Base-by-base conservation (phyloP, 2,888 invertebrate species). In the Chesias legatella region DNA sequence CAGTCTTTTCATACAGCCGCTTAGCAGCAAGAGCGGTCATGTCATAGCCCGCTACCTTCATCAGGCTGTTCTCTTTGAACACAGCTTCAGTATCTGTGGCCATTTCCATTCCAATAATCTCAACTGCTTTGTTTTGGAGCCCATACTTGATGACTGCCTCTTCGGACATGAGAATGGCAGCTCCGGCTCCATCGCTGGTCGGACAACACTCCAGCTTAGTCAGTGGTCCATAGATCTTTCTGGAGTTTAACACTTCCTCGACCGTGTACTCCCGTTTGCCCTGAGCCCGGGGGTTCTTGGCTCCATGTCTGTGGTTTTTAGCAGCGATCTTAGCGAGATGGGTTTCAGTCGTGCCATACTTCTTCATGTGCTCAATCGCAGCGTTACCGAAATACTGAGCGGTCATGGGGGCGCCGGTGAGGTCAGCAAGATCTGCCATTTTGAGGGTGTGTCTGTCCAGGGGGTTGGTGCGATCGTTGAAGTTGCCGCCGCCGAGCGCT, bases 191-290 rank as follows among this genome's bases (percentile, higher is more conserved):
- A 82, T 99, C 98, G 30, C 98, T 98, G 0, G 99, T 99, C 0
- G 99, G 99, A 70, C 98, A 98, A 78, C 99, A 99, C 73, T 98
- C 98, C 7, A 99, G 89, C 73, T 98, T 98, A 1, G 99, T 99
- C 30, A 99, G 86, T 0, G 97, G 96, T 1, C 95, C 97, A 79
- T 94, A 96, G 51, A 99, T 92, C 67, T 91, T 90, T n/a, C 96
- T 94, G 0, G 98, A 95, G 7, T 93, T 92, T 72, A 94, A 84
- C 42, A 99, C 95, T 83, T 99, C 94, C 42, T 99, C 95, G 49
- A 99, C 80, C 0, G 94, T 92, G 72, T 98, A 98, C 69, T 95
- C 95, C 51, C 96, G 94, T 65, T 93, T 94, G 72, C 98, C 98
- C 75, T 99, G 99, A 0, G 99, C 97, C 63, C 98, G 94, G 79